phyloP scores from a whole-genome alignment of 2,113 vertebrate genomes.

The Channa argus region DNA sequence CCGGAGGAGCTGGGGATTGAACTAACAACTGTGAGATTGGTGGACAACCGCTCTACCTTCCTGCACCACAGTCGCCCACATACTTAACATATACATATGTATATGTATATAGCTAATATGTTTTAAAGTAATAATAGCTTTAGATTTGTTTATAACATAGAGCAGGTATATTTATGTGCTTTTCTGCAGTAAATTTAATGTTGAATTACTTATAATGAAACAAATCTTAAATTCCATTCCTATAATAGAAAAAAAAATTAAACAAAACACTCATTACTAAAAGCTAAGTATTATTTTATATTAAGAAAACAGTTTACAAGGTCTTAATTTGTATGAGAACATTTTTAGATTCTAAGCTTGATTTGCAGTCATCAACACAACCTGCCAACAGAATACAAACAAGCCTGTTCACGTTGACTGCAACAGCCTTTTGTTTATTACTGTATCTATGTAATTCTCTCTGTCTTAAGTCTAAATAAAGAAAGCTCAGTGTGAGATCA shows the following conservation, averaged over 20 bases:
- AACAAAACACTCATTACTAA: background rate
- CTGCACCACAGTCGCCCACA: no score
- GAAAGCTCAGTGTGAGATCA: background rate
- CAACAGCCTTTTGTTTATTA: constrained; percentile 3
- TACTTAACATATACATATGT: no score
- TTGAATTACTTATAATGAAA: background rate
- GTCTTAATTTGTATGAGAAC: background rate
- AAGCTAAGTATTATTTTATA: background rate
- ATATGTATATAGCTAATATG: no score
- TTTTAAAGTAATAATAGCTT: no score
- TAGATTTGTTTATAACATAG: no score
- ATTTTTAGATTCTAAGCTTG: background rate
- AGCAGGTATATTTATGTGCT: no score
- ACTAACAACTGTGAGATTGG: no score
- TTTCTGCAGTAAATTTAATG: no score
- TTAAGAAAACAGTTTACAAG: background rate
- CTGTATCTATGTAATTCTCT: background rate
- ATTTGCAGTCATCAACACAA: background rate
- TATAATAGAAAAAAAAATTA: background rate
- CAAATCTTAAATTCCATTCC: background rate
- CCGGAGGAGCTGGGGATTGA: no score
- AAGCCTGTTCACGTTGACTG: constrained; percentile 13
- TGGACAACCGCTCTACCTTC: no score
- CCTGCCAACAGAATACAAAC: constrained; percentile 10
- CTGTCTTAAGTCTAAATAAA: constrained; percentile 2